A percentile compares a stretch with the other conserved stretches of the same genome.
Evolutionary conservation across 1,140 invertebrate genomes (phyloP).

Genomic region (Chymomyza costata): DNA sequence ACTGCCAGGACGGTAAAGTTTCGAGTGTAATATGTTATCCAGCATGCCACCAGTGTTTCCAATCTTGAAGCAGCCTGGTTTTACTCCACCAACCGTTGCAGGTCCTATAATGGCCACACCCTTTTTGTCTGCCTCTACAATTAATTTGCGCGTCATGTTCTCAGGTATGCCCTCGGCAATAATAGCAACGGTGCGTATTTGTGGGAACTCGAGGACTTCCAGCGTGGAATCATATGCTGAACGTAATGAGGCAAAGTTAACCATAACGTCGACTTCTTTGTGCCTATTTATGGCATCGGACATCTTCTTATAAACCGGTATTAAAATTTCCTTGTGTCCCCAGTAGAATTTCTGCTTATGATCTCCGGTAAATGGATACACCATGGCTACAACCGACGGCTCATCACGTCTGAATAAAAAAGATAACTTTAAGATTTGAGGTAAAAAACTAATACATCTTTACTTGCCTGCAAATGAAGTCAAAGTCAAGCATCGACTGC

Average conservation of each 20-base stretch:
- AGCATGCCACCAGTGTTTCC: conserved; percentile 99
- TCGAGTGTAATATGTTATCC: conserved; percentile 98
- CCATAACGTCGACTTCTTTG: conserved; percentile 94
- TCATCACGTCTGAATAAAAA: conserved; percentile 81
- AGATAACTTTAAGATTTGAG: conserved; percentile 97
- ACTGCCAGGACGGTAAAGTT: conserved; percentile 96
- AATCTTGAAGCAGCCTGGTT: conserved; percentile 99
- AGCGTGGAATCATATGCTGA: conserved; percentile 98
- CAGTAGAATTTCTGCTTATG: conserved; percentile 99
- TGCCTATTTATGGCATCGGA: conserved; percentile 97
- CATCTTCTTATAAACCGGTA: conserved; percentile 98
- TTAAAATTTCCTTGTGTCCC: conserved; percentile 98
- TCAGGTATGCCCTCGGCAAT: conserved; percentile 99
- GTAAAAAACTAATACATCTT: not conserved
- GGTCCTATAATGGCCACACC: conserved; percentile 94
- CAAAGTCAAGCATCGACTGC: conserved; percentile 98
- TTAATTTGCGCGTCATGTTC: conserved; percentile 97
- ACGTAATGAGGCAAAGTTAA: conserved; percentile 98
- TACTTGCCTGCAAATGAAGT: conserved; percentile 92
- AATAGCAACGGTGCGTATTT: conserved; percentile 97
- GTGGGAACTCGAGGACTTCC: conserved; percentile 91
- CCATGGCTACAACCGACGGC: conserved; percentile 94
- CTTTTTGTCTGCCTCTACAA: conserved; percentile 89
- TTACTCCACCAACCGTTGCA: conserved; percentile 98
- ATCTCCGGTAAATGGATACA: conserved; percentile 99